Percentiles rank a stretch among this genome's conserved stretches.
Evolutionary conservation across 2,113 vertebrate genomes (phyloP).

Genomic region (Corythornis vintsioides): DNA sequence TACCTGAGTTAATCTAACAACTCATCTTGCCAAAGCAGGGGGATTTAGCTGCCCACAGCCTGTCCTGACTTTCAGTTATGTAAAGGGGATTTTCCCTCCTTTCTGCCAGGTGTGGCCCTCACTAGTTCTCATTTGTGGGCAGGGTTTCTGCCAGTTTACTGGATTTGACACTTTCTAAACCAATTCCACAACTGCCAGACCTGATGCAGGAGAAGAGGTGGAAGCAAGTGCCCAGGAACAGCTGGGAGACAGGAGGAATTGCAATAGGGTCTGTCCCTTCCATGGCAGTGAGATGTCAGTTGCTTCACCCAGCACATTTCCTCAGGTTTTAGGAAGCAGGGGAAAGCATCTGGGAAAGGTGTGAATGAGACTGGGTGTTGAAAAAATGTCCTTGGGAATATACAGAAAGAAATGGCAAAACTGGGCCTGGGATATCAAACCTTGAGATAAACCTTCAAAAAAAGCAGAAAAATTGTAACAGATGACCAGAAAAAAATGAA

Average conservation of each 20-base stretch:
- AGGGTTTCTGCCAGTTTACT: neutral
- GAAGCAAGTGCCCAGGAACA: neutral
- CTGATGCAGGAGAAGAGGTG: neutral
- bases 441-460: neutral
- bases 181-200: rapidly evolving
- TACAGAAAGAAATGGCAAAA: neutral
- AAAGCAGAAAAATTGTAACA: neutral
- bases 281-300: rapidly evolving
- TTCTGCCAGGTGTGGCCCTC: neutral
- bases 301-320: neutral
- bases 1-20: neutral
- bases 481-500: neutral
- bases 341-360: neutral
- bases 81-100: neutral
- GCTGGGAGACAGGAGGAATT: rapidly evolving
- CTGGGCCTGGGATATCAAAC: neutral
- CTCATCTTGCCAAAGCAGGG: neutral
- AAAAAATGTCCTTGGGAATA: neutral
- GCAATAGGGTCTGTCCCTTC: neutral
- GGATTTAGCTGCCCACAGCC: neutral
- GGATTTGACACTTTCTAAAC: neutral
- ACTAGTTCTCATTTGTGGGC: neutral
- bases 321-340: neutral
- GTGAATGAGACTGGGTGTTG: rapidly evolving
- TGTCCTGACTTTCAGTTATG: neutral